Percentiles rank a stretch among this genome's conserved stretches.
These are phyloP conservation scores for Hirtodrosophila duncani DNA, from an alignment of 2,888 invertebrate species.

Conservation along the genomic window DNA sequence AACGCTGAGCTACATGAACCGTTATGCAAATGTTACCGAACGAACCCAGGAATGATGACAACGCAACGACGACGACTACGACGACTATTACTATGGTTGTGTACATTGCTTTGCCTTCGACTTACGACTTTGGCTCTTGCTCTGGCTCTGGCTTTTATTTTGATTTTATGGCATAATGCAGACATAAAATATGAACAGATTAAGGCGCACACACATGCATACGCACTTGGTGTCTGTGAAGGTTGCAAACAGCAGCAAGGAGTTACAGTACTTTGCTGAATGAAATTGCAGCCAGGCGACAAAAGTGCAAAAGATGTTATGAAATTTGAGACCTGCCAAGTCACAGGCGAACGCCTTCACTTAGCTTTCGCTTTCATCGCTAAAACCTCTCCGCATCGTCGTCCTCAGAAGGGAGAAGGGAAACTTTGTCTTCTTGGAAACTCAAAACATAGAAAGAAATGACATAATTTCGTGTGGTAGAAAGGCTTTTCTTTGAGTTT, in stretches of 20 bases:
- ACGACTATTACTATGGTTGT: slow-evolving; percentile 13
- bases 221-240: not conserved
- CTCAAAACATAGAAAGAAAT: no score
- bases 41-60: slow-evolving; percentile 20
- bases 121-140: slow-evolving; percentile 8
- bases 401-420: no score
- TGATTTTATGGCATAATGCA: slow-evolving; percentile 54
- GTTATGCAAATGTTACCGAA: slow-evolving; percentile 39
- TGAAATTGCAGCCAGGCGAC: no score
- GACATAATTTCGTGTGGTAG: no score
- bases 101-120: slow-evolving; percentile 25
- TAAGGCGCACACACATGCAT: slow-evolving; percentile 28
- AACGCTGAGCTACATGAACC: slow-evolving; percentile 32
- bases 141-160: slow-evolving; percentile 28
- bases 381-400: no score
- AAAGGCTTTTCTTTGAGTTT: no score
- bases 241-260: not conserved
- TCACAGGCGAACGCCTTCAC: no score
- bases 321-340: no score
- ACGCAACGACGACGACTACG: slow-evolving; percentile 3
- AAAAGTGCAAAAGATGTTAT: slow-evolving; percentile 1
- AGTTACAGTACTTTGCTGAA: no score
- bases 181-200: slow-evolving; percentile 51
- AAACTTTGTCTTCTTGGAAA: no score
- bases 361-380: not conserved